phyloP scores from a whole-genome alignment of 2,113 vertebrate genomes.

The Saccopteryx bilineata region DNA sequence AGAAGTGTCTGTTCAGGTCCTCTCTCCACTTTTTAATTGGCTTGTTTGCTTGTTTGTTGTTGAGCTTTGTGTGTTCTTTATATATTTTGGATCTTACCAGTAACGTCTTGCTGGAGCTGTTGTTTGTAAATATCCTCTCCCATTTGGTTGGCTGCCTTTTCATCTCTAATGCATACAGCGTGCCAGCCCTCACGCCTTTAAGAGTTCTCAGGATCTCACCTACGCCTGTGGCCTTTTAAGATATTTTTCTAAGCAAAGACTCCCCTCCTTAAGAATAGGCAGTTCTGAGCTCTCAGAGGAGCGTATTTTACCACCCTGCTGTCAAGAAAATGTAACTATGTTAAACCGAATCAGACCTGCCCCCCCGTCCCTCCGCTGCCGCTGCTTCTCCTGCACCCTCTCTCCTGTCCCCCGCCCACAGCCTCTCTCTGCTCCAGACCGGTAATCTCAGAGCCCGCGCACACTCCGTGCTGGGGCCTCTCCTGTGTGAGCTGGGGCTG shows the following conservation, averaged over 20 bases:
- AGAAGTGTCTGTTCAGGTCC: no score
- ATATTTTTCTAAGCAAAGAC: background rate
- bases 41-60: no score
- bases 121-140: no score
- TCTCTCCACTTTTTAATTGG: no score
- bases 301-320: background rate
- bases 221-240: no score
- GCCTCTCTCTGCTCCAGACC: fast-evolving
- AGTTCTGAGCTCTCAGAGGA: background rate
- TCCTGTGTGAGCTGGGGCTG: fast-evolving
- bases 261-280: background rate
- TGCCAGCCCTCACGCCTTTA: no score
- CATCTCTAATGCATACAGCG: background rate
- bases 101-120: no score
- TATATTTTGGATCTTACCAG: no score
- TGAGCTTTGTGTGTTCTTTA: no score
- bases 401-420: no score
- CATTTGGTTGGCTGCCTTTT: background rate
- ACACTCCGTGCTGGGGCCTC: fast-evolving
- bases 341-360: background rate
- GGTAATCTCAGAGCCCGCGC: fast-evolving
- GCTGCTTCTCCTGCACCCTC: background rate
- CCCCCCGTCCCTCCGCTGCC: background rate
- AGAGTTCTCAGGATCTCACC: background rate
- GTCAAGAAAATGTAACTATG: background rate